Evolutionary conservation across 2,797 vertebrate genomes (phyloP).

Genomic region (Ceryle rudis): DNA sequence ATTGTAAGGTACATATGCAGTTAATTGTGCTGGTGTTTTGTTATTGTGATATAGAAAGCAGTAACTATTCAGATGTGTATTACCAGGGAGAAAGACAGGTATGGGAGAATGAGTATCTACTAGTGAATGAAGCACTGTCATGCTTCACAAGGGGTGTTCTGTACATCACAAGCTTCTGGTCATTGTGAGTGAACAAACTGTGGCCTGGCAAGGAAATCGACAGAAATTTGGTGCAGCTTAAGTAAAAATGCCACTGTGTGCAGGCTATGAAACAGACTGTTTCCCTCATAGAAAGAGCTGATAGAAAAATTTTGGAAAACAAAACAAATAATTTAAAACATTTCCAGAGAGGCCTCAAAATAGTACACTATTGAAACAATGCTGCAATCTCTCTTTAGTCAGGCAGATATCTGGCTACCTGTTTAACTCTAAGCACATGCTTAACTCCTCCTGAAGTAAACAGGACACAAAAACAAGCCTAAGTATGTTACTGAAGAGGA

Average conservation of each 20-base stretch:
- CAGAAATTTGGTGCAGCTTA: not conserved
- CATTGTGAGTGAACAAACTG: not conserved
- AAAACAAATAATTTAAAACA: not conserved
- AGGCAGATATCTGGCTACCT: not conserved
- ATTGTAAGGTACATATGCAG: not conserved
- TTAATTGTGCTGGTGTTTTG: not conserved
- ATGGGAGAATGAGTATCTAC: not conserved
- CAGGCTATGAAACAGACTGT: not conserved
- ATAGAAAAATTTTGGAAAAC: not conserved
- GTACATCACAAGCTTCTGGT: not conserved
- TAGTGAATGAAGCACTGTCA: not conserved
- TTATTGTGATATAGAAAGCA: not conserved
- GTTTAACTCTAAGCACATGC: not conserved
- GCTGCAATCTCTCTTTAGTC: not conserved
- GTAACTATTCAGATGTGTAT: not conserved
- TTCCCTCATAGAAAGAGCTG: not conserved
- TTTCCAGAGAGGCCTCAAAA: not conserved
- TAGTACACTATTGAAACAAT: not conserved
- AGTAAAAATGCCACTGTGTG: not conserved
- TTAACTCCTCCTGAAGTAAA: not conserved
- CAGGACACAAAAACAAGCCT: not conserved
- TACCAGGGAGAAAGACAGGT: not conserved
- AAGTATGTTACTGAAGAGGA: not conserved
- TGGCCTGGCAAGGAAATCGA: not conserved
- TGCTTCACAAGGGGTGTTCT: not conserved